Base-by-base conservation (phyloP, 2,888 invertebrate species). In the Coenonympha glycerion region DNA sequence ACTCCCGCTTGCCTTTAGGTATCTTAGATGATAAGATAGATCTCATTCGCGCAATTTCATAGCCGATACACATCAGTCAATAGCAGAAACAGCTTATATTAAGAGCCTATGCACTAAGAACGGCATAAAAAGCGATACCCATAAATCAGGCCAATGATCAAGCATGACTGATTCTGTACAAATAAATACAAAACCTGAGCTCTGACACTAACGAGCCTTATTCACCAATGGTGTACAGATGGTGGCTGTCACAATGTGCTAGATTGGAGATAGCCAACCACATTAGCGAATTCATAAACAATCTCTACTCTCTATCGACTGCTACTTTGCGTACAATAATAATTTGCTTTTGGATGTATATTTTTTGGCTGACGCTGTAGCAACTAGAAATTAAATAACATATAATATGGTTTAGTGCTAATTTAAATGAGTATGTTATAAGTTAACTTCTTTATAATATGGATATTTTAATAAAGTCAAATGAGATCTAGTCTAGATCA, bases 181-280 rank as follows among this genome's bases (percentile, higher is more conserved):
- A 76, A 76, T 73, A 79, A 78, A 69, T 76, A 74, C 72, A 72
- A 76, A 71, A 69, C 65, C 58, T 24, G 6, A 36, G 36, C 19
- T 57, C 48, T 52, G 59, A 62, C 73, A 69, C 81, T 86, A 86
- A 86, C 85, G 85, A 86, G 75, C 63, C 51, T 76, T 69, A 85
- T 86, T 83, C 81, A 83, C 61, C 49, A 68, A 76, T 73, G 64
- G 61, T 56, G 56, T 66, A 64, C 66, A 65, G 57, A 49, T 42
- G 42, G 30, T 22, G 42, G 30, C 8, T 21, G 54, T 55, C 61
- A 56, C 46, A 42, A 33, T 44, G 47, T 8, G 28, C 24, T 33
- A 36, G 47, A 53, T 31, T 50, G 41, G n/a, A 36, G 49, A 49
- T 42, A 41, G 34, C 19, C 19, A 42, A 18, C 34, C 42, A 44